Evolutionary conservation across 1,140 invertebrate species (phyloP), one percentile per base, ranked within the genome.

Genomic region (Lepidurus apus): DNA sequence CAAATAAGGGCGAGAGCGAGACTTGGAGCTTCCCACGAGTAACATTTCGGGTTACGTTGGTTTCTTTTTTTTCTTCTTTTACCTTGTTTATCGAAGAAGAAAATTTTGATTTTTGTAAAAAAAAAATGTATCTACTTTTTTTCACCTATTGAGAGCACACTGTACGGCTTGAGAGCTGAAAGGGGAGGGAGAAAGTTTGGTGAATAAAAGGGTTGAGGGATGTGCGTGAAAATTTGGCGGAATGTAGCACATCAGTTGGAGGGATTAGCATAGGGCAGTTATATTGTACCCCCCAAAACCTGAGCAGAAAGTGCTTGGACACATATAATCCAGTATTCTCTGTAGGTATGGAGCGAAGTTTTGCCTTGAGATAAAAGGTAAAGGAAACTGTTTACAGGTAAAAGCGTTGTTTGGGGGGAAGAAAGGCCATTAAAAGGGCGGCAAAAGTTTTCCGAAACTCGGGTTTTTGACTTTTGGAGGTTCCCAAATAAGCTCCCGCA

Each of bases 371-470:
- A 21, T 9, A 11, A 65, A 65, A 65, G 53, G 53, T 17, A 65
- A 65, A 17, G 53, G 53, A 65, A 65, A 65, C 21, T 65, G 53
- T 65, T 65, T 65, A 65, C 53, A 65, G 53, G 53, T 65, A 13
- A 65, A 34, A 65, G 53, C 53, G 21, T 65, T 65, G 53, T 65
- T 65, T 34, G 34, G 34, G 34, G 34, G 45, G n/a, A 21, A 21
- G 17, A 7, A 65, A 65, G 13, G 53, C 53, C 53, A 65, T 65
- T 65, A 65, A 65, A 65, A 65, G 53, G 53, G 53, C 53, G 53
- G 53, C 53, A 65, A 65, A 65, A 65, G 53, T 65, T 65, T 65
- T 17, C 13, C 17, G 17, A n/a, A 21, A 13, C 21, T 65, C 21
- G 21, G 53, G 53, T 13, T 65, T 17, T 65, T 65, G 17, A 21